Conservation (phyloP, 2,888 invertebrate genomes). For the Hyposoter dolosus region DNA sequence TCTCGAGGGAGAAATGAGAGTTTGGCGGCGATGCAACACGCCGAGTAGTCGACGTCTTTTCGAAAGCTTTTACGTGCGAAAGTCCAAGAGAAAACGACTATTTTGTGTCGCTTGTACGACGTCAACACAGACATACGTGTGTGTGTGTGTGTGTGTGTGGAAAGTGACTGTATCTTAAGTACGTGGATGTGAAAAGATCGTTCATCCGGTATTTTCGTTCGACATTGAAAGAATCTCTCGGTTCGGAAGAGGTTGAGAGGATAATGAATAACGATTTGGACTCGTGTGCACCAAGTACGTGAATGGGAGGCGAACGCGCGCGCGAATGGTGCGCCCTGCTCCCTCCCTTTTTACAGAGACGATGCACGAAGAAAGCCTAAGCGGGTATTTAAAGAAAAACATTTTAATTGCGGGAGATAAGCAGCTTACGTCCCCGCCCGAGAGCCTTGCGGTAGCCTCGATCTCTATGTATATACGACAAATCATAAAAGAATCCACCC, state of each 20-base stretch:
- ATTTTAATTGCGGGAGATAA: slow-evolving; percentile 83
- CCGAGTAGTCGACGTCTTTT: not conserved
- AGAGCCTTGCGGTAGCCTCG: slow-evolving; percentile 69
- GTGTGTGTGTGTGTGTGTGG: not conserved
- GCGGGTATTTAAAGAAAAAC: slow-evolving; percentile 82
- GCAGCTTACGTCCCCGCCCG: slow-evolving; percentile 79
- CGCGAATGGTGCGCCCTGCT: not conserved
- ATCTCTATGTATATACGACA: slow-evolving; percentile 72
- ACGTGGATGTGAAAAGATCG: slow-evolving; percentile 24
- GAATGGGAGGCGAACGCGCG: not conserved
- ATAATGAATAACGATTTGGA: slow-evolving; percentile 56
- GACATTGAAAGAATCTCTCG: not conserved
- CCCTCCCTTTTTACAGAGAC: slow-evolving; percentile 44
- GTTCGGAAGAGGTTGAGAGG: not conserved
- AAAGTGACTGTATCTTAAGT: not conserved
- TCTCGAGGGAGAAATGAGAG: slow-evolving; percentile 80
- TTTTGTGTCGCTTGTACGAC: not conserved
- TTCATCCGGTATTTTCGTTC: slow-evolving; percentile 27
- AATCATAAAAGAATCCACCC: slow-evolving; percentile 54
- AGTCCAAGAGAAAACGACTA: slow-evolving; percentile 33
- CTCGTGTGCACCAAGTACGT: not conserved
- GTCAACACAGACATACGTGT: not conserved
- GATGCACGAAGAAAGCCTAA: slow-evolving; percentile 62
- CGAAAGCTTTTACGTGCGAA: slow-evolving; percentile 25
- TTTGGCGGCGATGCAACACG: slow-evolving; percentile 52